Evolutionary conservation across 2,888 invertebrate species (phyloP).

Genomic region (Tetramorium bicarinatum): DNA sequence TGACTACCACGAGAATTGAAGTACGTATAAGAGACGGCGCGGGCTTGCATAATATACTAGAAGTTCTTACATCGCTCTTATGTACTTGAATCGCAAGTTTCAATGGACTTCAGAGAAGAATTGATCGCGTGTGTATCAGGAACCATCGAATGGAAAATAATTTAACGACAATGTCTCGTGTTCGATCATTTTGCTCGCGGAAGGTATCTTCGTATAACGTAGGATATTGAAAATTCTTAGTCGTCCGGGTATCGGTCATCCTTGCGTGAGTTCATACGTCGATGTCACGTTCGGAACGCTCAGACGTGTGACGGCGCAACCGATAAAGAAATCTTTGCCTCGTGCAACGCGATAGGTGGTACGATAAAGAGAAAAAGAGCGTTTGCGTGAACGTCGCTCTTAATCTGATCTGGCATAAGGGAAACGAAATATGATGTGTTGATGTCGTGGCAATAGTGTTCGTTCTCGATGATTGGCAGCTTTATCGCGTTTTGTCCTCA

Average conservation of each 20-base stretch:
- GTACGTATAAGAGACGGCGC: not conserved
- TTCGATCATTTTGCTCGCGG: not conserved
- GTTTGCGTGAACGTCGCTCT: constrained; percentile 17
- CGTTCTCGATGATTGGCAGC: not conserved
- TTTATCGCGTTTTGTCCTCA: not conserved
- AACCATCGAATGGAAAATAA: constrained; percentile 7
- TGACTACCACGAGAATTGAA: constrained; percentile 15
- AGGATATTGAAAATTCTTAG: not conserved
- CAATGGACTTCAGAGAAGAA: not conserved
- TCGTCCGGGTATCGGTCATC: not conserved
- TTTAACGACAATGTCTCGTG: not conserved
- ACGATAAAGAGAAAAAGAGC: not conserved
- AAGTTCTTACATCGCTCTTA: constrained; percentile 9
- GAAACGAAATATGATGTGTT: constrained; percentile 28
- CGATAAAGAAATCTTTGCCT: constrained; percentile 5
- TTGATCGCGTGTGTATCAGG: constrained; percentile 18
- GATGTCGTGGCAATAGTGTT: constrained; percentile 14
- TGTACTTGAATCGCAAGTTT: constrained; percentile 2
- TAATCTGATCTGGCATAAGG: constrained; percentile 14
- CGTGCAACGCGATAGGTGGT: constrained; percentile 5
- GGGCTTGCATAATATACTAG: not conserved
- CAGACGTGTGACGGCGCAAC: not conserved
- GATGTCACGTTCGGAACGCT: not conserved
- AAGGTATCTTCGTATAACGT: not conserved
- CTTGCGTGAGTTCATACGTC: not conserved